Percentiles rank a stretch among this genome's conserved stretches.
phyloP scores from a whole-genome alignment of 2,797 vertebrate species.

The Antennarius maculatus region DNA sequence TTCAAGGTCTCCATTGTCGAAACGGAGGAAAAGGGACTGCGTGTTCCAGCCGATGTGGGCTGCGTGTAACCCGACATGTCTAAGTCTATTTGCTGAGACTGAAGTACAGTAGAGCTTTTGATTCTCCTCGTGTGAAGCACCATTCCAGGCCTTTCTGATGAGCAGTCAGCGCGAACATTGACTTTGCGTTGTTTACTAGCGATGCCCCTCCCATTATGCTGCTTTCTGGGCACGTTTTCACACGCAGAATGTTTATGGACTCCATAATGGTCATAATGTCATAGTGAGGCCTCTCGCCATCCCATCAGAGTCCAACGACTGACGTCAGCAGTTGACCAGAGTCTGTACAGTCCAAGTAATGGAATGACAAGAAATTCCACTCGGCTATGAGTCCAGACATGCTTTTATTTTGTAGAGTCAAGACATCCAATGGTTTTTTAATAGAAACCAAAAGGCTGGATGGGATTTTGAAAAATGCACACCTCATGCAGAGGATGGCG shows the following conservation, averaged over 20 bases:
- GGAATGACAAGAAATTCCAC: constrained; percentile 21
- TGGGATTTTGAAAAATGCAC: too few species aligned
- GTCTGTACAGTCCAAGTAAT: constrained; percentile 30
- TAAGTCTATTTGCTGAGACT: constrained; percentile 51
- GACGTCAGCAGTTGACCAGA: constrained; percentile 54
- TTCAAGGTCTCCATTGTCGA: constrained; percentile 63
- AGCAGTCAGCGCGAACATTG: constrained; percentile 60
- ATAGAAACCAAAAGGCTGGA: neutral
- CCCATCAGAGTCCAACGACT: constrained; percentile 39
- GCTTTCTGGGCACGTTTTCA: constrained; percentile 21
- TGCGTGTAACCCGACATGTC: constrained; percentile 51
- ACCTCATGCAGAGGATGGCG: too few species aligned
- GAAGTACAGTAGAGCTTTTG: constrained; percentile 65
- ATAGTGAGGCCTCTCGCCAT: constrained; percentile 27
- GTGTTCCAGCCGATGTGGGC: constrained; percentile 60
- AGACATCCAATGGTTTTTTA: neutral
- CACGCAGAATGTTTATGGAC: constrained; percentile 39
- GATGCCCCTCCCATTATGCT: constrained; percentile 53
- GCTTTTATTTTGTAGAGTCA: constrained; percentile 28
- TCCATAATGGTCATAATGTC: constrained; percentile 50
- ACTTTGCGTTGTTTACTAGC: constrained; percentile 70
- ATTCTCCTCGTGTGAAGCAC: constrained; percentile 51
- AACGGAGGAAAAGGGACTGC: constrained; percentile 25
- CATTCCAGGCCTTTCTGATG: constrained; percentile 46
- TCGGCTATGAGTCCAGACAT: constrained; percentile 11